Evolutionary conservation across 2,113 vertebrate species (phyloP).

Genomic region (Pagrus major): DNA sequence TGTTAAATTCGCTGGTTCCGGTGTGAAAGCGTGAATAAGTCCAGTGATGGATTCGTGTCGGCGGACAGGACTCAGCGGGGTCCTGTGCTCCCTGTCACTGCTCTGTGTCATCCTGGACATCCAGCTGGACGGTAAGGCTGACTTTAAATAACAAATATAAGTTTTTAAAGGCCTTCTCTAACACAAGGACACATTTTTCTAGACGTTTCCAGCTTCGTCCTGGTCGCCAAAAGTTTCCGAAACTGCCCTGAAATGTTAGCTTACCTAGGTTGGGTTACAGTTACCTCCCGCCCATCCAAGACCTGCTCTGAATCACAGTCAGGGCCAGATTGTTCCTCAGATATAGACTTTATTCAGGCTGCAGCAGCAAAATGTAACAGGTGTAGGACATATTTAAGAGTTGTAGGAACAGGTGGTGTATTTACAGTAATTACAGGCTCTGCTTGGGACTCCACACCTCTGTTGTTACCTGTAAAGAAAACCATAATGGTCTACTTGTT

Average conservation of each 20-base stretch:
- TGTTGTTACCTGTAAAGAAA: too few species aligned
- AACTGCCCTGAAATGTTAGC: neutral
- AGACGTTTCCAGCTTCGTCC: neutral
- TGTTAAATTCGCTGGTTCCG: constrained; percentile 24
- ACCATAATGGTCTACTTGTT: too few species aligned
- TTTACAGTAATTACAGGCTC: neutral
- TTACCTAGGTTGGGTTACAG: neutral
- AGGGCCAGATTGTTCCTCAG: neutral
- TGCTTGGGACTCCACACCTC: too few species aligned
- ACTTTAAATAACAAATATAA: fast-evolving
- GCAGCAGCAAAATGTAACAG: neutral
- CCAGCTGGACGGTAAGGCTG: constrained; percentile 85
- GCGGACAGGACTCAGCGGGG: constrained; percentile 78
- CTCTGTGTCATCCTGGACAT: constrained; percentile 88
- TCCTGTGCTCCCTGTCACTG: constrained; percentile 85
- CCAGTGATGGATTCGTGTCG: constrained; percentile 80
- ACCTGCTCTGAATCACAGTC: neutral
- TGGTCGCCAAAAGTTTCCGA: neutral
- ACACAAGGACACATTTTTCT: fast-evolving
- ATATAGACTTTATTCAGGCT: fast-evolving
- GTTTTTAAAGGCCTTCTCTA: neutral
- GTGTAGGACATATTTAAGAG: neutral
- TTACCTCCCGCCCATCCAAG: neutral
- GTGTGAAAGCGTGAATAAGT: constrained; percentile 15
- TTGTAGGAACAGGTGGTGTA: neutral